Evolutionary conservation across 2,888 invertebrate genomes (phyloP), one percentile per base, ranked within the genome.

Genomic region (Agonopterix subpropinquella): DNA sequence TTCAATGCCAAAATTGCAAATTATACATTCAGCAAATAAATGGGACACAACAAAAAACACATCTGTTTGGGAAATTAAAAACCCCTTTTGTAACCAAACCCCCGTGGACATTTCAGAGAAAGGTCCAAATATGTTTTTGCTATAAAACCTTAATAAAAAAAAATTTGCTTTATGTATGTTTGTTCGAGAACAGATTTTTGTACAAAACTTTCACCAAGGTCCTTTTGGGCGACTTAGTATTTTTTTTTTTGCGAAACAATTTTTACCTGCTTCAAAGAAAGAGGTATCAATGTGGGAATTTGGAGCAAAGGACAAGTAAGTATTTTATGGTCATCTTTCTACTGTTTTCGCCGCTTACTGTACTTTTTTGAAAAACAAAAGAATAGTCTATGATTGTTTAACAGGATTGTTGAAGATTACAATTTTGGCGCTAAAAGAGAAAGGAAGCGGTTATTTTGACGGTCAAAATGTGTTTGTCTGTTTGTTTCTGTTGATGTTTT

Each of bases 61-160:
- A 78, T 79, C 77, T 80, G 78, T 77, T 73, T 71, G 71, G 78
- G 84, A 80, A 82, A 86, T 76, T 61, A 64, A 77, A 84, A 86
- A 81, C 85, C 86, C 44, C 85, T 80, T 86, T 85, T 85, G 82
- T 83, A 70, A 65, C 65, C 59, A 62, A 58, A 56, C 51, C 53
- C 50, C 54, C 59, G 58, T 58, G 64, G 64, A 62, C 62, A 62
- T 65, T 82, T 81, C 79, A 74, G 64, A 73, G 75, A 73, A 75
- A 74, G 72, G 70, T 67, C 64, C 67, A 55, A 56, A 62, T 58
- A 62, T 11, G 70, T 79, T 80, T 79, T 75, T 69, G 67, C 68
- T 10, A 62, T 64, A 58, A 65, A 66, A 58, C 66, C 52, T 47
- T 47, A 53, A 54, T 56, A 62, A 63, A 45, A 66, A 77, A 82